A percentile compares a stretch with the other conserved stretches of the same genome.
Evolutionary conservation across 2,113 vertebrate genomes (phyloP).

Genomic region (Tylochromis polylepis): DNA sequence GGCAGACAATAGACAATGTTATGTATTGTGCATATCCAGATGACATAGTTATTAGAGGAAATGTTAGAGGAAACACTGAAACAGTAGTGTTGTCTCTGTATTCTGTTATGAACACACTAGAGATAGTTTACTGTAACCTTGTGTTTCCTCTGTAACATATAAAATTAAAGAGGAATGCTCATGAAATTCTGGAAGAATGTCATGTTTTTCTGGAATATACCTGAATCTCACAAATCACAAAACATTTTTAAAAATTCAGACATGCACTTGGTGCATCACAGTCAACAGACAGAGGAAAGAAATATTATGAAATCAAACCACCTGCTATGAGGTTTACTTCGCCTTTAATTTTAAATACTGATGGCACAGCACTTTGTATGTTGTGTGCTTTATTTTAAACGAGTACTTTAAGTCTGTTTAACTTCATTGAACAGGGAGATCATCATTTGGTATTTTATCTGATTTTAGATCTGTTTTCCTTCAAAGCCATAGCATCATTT

Average conservation of each 20-base stretch:
- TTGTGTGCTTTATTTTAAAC: background rate
- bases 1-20: background rate
- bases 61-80: background rate
- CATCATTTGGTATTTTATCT: background rate
- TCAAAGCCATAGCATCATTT: background rate
- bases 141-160: background rate
- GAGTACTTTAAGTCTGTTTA: background rate
- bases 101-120: background rate
- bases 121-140: background rate
- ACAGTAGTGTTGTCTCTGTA: background rate
- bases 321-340: background rate
- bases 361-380: background rate
- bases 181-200: background rate
- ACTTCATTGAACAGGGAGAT: background rate
- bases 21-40: background rate
- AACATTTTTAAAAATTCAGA: background rate
- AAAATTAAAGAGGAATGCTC: background rate
- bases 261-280: background rate
- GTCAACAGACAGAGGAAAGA: background rate
- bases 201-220: background rate
- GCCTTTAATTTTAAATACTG: background rate
- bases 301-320: background rate
- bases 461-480: background rate
- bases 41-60: background rate
- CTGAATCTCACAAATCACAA: background rate